These are phyloP conservation scores for Monopterus albus DNA, from an alignment of 2,113 vertebrate species.

Conservation along the genomic window DNA sequence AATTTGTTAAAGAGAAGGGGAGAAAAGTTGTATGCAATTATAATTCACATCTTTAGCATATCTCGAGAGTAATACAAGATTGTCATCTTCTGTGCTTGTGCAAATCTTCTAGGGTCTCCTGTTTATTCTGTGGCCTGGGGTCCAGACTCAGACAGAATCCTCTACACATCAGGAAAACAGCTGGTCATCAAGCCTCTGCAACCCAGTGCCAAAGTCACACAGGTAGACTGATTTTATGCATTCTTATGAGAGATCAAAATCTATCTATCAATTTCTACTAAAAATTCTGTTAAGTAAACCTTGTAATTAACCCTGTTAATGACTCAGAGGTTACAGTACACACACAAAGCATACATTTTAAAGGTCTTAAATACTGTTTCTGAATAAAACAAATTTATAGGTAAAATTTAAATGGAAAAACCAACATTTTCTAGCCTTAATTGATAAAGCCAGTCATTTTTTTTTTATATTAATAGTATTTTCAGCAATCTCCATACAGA, in stretches of 20 bases:
- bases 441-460: too few relatives aligned
- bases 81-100: background rate
- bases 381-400: too few relatives aligned
- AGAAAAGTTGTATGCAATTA: too few relatives aligned
- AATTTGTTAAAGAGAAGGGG: background rate
- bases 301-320: background rate
- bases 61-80: conserved; percentile 6
- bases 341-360: too few relatives aligned
- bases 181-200: conserved; percentile 96
- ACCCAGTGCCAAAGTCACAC: conserved; percentile 90
- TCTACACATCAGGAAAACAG: conserved; percentile 91
- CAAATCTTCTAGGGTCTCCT: conserved; percentile 83
- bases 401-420: too few relatives aligned
- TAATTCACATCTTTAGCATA: background rate
- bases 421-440: too few relatives aligned
- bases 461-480: too few relatives aligned
- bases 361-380: too few relatives aligned
- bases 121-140: conserved; percentile 96
- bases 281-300: too few relatives aligned
- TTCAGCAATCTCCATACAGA: too few relatives aligned
- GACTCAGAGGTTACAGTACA: too few relatives aligned
- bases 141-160: conserved; percentile 93
- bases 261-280: background rate
- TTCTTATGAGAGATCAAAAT: background rate
- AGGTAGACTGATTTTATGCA: conserved; percentile 82